Evolutionary conservation across 2,888 invertebrate species (phyloP), one percentile per base, ranked within the genome.

Genomic region (Ommatoiulus sabulosus): DNA sequence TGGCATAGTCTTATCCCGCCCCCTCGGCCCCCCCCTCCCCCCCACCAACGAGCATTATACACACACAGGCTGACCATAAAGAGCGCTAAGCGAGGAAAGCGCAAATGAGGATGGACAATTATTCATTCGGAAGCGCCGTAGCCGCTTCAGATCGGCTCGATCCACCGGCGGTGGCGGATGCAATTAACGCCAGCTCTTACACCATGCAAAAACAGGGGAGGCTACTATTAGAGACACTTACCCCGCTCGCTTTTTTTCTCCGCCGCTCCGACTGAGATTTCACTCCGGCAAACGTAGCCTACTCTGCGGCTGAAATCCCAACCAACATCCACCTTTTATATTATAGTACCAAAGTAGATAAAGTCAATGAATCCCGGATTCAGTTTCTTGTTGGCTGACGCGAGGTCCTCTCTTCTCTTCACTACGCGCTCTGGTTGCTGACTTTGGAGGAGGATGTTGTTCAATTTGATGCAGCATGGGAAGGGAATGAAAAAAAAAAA

Each of bases 71-170:
- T 87, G 87, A 87, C 87, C 87, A 87, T 57, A 87, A 52, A 87
- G 48, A 86, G 86, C 86, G 86, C 44, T 46, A 86, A 86, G 44
- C 46, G 43, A 87, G 35, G 24, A n/a, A 20, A 52, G 46, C 43
- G 87, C 87, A 87, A 87, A 87, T 87, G 57, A 87, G 52, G 44
- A 87, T 20, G 12, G n/a, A n/a, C 86, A 86, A 86, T 86, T 86
- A 86, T 86, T 86, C 86, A 86, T 44, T 17, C 20, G 86, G n/a
- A 44, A 48, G 46, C 46, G 44, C 44, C 46, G 44, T 85, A 85
- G 85, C 44, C 4, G 86, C 86, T 48, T n/a, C 86, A n/a, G 72
- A 72, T 72, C 72, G 35, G 80, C 80, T 80, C 80, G 35, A 2
- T 5, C 35, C 35, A 6, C 35, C 24, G 20, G 24, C 24, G 72